phyloP scores from a whole-genome alignment of 2,888 invertebrate species.

The Aphidius colemani region DNA sequence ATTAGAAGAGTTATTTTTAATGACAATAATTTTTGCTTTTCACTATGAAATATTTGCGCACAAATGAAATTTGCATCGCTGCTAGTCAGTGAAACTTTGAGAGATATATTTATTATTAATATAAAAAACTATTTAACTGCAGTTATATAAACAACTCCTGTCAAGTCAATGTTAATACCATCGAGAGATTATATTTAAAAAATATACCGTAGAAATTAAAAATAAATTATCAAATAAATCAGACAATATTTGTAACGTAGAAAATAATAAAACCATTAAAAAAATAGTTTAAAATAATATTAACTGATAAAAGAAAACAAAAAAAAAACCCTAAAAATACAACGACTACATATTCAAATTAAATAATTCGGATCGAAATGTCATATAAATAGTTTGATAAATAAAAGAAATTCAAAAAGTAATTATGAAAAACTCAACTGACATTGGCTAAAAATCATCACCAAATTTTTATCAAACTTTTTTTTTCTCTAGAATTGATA shows the following conservation, averaged over 20 bases:
- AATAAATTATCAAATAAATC: neutral
- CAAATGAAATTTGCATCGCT: slow-evolving; percentile 39
- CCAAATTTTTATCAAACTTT: slow-evolving; percentile 42
- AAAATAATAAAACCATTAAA: neutral
- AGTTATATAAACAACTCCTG: slow-evolving; percentile 51
- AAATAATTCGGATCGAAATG: no score
- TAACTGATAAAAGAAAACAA: neutral
- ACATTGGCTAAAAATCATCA: slow-evolving; percentile 44
- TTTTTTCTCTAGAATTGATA: slow-evolving; percentile 27
- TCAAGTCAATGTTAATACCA: slow-evolving; percentile 56
- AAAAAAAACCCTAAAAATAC: neutral
- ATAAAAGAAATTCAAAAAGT: neutral
- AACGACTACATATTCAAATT: neutral
- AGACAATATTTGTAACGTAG: neutral
- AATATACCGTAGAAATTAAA: slow-evolving; percentile 30
- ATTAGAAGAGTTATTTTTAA: no score
- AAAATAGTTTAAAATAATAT: neutral
- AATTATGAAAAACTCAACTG: slow-evolving; percentile 35
- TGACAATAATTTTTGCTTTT: slow-evolving; percentile 28
- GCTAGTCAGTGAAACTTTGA: slow-evolving; percentile 23
- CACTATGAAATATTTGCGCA: slow-evolving; percentile 44
- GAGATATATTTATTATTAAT: slow-evolving; percentile 19
- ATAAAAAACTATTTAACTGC: slow-evolving; percentile 37
- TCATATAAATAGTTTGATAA: neutral
- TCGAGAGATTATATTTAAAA: slow-evolving; percentile 35